Base-by-base conservation (phyloP, 2,113 vertebrate species). In the Pterophyllum scalare region DNA sequence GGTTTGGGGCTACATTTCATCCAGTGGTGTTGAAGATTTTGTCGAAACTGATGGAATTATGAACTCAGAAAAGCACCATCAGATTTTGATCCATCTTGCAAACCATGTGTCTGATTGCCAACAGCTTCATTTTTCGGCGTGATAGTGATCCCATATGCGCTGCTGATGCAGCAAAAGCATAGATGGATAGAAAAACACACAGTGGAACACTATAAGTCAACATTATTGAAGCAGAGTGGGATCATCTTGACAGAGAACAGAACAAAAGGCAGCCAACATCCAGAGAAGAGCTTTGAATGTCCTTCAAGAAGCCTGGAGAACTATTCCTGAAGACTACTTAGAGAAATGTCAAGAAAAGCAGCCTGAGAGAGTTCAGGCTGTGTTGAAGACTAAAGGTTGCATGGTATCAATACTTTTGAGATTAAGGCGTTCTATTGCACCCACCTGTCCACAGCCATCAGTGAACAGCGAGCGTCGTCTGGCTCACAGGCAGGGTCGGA, bases 401-500 rank as follows among this genome's bases (percentile, higher is more conserved):
- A 61, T 60, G 12, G 19, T 74, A 7, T 24, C 17, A 26, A n/a
- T 40, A 20, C 57, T 33, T 57, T 59, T 58, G 28, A 22, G 15
- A 70, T 31, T 58, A 61, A 61, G 7, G 13, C 22, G 49, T 19
- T 65, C 9, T 13, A 8, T 26, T 75, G 20, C 26, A 78, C 14
- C 59, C 24, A 75, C 7, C 40, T 82, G 58, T 81, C 61, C 40
- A 11, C 89, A 96, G 95, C 83, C 89, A 1, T 96, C 77, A 0
- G 95, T 95, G 22, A 43, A 93, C n/a, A 96, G 94, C 0, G 97
- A 98, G 93, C 95, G 97, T n/a, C 96, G 95, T 19, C 95, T 98
- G 52, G 84, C 96, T 77, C 97, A 94, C 93, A 97, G 97, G 80
- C 97, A 99, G 91, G 98, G 98, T 88, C 97, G 96, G 80, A 97